phyloP scores from a whole-genome alignment of 1,140 invertebrate genomes.

The Portunus trituberculatus region DNA sequence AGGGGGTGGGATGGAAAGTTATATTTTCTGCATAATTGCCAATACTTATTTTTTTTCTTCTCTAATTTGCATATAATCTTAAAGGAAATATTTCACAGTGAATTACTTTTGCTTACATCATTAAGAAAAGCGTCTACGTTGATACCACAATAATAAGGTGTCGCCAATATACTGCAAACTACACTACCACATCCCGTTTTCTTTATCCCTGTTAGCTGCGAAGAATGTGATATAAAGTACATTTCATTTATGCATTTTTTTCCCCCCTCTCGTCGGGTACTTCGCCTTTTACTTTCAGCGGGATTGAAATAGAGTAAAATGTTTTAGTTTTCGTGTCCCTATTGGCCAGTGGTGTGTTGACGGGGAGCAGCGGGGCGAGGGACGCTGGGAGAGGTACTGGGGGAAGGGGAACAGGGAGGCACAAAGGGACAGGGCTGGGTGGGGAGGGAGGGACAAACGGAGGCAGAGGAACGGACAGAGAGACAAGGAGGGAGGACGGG shows the following conservation, averaged over 20 bases:
- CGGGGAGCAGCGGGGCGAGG: neutral
- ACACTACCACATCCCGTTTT: no score
- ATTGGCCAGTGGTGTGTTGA: neutral
- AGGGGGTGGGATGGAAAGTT: no score
- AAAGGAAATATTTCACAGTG: no score
- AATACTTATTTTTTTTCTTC: no score
- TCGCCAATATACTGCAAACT: no score
- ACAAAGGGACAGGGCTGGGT: neutral
- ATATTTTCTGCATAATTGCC: no score
- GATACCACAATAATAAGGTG: no score
- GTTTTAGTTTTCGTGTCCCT: neutral
- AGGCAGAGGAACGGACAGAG: neutral
- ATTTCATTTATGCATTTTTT: neutral
- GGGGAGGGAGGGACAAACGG: neutral
- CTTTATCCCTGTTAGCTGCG: no score
- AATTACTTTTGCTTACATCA: no score
- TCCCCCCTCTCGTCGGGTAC: neutral
- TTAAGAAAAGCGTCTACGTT: no score
- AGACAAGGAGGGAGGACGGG: neutral
- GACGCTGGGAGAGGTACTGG: neutral
- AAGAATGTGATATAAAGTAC: no score
- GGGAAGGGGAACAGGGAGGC: neutral
- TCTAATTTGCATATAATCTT: no score
- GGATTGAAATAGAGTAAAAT: conserved; percentile 6
- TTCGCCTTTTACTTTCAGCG: neutral